These are phyloP conservation scores for Belonocnema kinseyi DNA, from an alignment of 1,140 invertebrate species.

Conservation along the genomic window DNA sequence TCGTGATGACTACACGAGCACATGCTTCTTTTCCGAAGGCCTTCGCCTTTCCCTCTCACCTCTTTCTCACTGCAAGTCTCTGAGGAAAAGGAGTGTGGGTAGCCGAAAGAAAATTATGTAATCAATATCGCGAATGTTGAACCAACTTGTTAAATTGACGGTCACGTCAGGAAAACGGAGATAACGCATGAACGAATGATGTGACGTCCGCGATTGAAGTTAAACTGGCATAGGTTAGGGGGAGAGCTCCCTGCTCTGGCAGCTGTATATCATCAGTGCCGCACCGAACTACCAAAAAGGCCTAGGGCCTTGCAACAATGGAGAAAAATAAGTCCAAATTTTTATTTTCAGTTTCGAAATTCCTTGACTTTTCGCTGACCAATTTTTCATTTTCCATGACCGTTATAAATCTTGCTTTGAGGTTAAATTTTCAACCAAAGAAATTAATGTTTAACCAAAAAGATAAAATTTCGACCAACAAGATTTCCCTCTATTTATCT, in stretches of 20 bases:
- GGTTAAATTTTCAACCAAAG: too few relatives aligned
- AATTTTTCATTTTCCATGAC: too few relatives aligned
- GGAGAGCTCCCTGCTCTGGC: slow-evolving; percentile 63
- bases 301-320: not conserved
- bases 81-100: slow-evolving; percentile 39
- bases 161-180: slow-evolving; percentile 29
- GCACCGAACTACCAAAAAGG: not conserved
- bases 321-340: not conserved
- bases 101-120: slow-evolving; percentile 44
- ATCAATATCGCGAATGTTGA: not conserved
- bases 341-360: not conserved
- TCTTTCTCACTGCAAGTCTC: too few relatives aligned
- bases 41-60: not conserved
- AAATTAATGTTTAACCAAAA: too few relatives aligned
- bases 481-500: too few relatives aligned
- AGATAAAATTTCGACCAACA: too few relatives aligned
- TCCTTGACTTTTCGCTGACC: too few relatives aligned
- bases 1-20: not conserved
- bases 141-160: not conserved
- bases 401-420: too few relatives aligned
- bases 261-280: slow-evolving; percentile 41
- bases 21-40: not conserved
- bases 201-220: slow-evolving; percentile 4
- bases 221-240: slow-evolving; percentile 56
- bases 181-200: slow-evolving; percentile 29